Conservation (phyloP, 2,888 invertebrate genomes). For the Latheticus oryzae region DNA sequence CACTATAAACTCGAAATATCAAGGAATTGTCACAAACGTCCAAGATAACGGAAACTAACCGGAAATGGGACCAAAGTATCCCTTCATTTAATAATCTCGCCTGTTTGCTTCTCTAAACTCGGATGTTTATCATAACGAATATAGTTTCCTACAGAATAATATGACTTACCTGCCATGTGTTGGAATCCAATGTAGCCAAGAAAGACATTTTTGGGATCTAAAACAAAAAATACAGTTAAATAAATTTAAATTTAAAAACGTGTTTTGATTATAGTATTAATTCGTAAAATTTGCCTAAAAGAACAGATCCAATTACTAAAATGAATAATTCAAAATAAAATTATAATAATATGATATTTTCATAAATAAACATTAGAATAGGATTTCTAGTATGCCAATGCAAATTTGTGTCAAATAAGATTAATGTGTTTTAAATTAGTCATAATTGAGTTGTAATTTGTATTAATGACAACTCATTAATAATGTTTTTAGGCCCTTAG, state of each 20-base stretch:
- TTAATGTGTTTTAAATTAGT: constrained; percentile 58
- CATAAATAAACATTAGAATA: constrained; percentile 40
- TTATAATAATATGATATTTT: constrained; percentile 33
- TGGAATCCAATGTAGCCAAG: constrained; percentile 68
- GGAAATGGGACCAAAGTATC: constrained; percentile 41
- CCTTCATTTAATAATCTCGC: constrained; percentile 36
- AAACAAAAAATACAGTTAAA: constrained; percentile 13
- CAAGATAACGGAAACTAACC: constrained; percentile 40
- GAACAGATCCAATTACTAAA: constrained; percentile 31
- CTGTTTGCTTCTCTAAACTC: constrained; percentile 15
- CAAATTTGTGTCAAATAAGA: constrained; percentile 54
- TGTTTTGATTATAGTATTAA: constrained; percentile 32
- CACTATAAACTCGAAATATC: constrained; percentile 18
- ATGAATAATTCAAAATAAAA: constrained; percentile 37
- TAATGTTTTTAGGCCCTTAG: constrained; percentile 52
- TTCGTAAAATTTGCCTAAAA: constrained; percentile 34
- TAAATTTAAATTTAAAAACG: constrained; percentile 4
- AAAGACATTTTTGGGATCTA: constrained; percentile 64
- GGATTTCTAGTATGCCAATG: constrained; percentile 39
- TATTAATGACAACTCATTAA: constrained; percentile 58
- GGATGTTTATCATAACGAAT: constrained; percentile 39
- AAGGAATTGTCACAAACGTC: constrained; percentile 28
- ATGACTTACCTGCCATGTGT: constrained; percentile 68
- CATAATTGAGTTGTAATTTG: constrained; percentile 57
- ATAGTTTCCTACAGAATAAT: constrained; percentile 31